A percentile compares a stretch with the other conserved stretches of the same genome.
These are phyloP conservation scores for Linepithema humile DNA, from an alignment of 1,140 invertebrate genomes.

Conservation along the genomic window DNA sequence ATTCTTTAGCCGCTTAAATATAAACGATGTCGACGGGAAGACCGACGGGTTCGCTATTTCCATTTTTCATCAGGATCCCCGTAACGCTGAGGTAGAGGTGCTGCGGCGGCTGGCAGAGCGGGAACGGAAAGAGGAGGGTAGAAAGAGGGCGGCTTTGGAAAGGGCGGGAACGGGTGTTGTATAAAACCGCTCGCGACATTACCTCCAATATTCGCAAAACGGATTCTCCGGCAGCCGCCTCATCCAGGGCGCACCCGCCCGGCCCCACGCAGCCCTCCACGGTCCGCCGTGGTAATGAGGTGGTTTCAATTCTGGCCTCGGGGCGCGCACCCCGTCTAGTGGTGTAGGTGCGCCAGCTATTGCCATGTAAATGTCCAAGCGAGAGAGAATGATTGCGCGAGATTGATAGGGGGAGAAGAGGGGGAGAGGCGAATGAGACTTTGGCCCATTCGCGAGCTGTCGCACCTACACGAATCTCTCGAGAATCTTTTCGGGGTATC, in stretches of 20 bases:
- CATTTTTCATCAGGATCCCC: constrained; percentile 81
- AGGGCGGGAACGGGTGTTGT: constrained; percentile 76
- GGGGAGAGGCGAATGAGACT: constrained; percentile 9
- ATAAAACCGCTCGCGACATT: constrained; percentile 84
- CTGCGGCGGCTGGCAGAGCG: constrained; percentile 22
- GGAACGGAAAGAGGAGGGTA: constrained; percentile 20
- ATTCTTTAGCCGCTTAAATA: constrained; percentile 61
- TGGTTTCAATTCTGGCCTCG: constrained; percentile 84
- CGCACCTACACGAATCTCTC: constrained; percentile 25
- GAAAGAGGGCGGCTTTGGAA: constrained; percentile 52
- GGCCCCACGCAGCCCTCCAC: constrained; percentile 15
- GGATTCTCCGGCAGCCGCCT: constrained; percentile 81
- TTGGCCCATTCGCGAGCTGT: neutral
- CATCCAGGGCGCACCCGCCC: constrained; percentile 58
- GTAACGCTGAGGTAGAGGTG: constrained; percentile 62
- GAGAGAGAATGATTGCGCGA: constrained; percentile 72
- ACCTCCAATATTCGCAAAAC: constrained; percentile 84
- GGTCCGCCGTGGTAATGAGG: constrained; percentile 81
- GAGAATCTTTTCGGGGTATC: constrained; percentile 6
- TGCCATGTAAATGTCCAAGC: constrained; percentile 79
- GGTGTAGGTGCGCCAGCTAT: constrained; percentile 76
- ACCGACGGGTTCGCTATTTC: constrained; percentile 78
- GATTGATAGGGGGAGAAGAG: constrained; percentile 72
- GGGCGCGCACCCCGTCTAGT: constrained; percentile 73
- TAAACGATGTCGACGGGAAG: constrained; percentile 55